Base-by-base conservation (phyloP, 2,888 invertebrate genomes). In the Euclidia mi region DNA sequence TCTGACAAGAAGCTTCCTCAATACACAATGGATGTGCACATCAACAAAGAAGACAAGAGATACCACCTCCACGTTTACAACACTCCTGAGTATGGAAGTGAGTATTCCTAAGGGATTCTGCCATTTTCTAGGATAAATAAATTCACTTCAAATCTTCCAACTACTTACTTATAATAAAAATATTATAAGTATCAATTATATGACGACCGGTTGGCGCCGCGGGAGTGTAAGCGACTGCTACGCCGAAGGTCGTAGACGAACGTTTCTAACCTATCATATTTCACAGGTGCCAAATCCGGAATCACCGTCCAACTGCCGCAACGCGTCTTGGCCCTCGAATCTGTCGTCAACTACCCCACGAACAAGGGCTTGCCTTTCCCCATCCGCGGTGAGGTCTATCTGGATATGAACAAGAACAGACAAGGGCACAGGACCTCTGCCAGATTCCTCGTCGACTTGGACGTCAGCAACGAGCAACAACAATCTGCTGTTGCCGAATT, bases 351-450 rank as follows among this genome's bases (percentile, higher is more conserved):
- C 4, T 87, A 92, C 66, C 95, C 95, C 0, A 83, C 87, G 0
- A 79, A 86, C 76, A 87, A 90, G 50, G 78, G 80, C 0, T 46
- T 95, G 17, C 95, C 95, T 0, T 96, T 96, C 66, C 95, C 95
- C 20, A 93, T 96, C 66, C 95, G 95, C 48, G 95, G 96, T 7
- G 97, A 97, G 46, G 74, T 96, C 3, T 91, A 93, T 6, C 89
- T 97, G 34, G 97, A 96, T 82, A 86, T 97, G 46, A 96, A 98
- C 89, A 97, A 97, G 82, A 95, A 95, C 75, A 95, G 96, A 65
- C 97, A 97, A 0, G 95, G 96, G n/a, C 95, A 96, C 67, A 97
- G 96, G 79, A 95, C 96, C 0, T 93, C 95, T 0, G 77, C 96
- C 0, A 88, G 93, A 11, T 94, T 96, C 51, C 81, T 85, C 35